A percentile compares a stretch with the other conserved stretches of the same genome.
These are phyloP conservation scores for Gasterosteus aculeatus DNA, from an alignment of 2,113 vertebrate species.

Conservation along the genomic window DNA sequence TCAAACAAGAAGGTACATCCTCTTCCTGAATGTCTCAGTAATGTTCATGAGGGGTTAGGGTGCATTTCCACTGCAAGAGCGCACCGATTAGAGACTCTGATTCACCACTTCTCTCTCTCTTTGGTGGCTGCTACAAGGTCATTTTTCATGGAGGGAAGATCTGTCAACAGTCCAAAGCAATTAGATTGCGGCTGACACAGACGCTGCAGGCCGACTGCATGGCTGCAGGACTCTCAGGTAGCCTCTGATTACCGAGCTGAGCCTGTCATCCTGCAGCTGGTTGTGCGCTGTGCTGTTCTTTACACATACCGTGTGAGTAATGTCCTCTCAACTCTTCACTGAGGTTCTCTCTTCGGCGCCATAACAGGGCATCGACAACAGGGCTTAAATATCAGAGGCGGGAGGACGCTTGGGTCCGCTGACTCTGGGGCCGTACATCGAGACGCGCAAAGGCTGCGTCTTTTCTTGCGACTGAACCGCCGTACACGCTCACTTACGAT, in stretches of 20 bases:
- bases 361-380: constrained; percentile 73
- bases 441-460: constrained; percentile 15
- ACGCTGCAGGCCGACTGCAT: constrained; percentile 22
- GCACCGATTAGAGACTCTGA: constrained; percentile 39
- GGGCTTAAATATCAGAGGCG: constrained; percentile 55
- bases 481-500: constrained; percentile 82
- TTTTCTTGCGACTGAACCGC: constrained; percentile 29
- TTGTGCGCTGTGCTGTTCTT: constrained; percentile 37
- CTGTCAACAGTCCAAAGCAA: constrained; percentile 62
- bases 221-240: constrained; percentile 25
- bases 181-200: constrained; percentile 58
- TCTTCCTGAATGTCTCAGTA: constrained; percentile 55
- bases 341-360: constrained; percentile 57
- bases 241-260: constrained; percentile 16
- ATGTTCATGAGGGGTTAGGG: constrained; percentile 51
- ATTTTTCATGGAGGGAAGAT: constrained; percentile 43
- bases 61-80: constrained; percentile 35
- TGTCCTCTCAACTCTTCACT: constrained; percentile 48
- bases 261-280: constrained; percentile 35
- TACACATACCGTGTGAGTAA: constrained; percentile 64
- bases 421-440: constrained; percentile 45
- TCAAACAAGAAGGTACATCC: constrained; percentile 39
- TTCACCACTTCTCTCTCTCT: constrained; percentile 20
- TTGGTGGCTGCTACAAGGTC: constrained; percentile 43
- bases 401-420: constrained; percentile 51